Percentiles rank a stretch among this genome's conserved stretches.
phyloP scores from a whole-genome alignment of 2,113 vertebrate species.

The Corythornis madagascariensis region DNA sequence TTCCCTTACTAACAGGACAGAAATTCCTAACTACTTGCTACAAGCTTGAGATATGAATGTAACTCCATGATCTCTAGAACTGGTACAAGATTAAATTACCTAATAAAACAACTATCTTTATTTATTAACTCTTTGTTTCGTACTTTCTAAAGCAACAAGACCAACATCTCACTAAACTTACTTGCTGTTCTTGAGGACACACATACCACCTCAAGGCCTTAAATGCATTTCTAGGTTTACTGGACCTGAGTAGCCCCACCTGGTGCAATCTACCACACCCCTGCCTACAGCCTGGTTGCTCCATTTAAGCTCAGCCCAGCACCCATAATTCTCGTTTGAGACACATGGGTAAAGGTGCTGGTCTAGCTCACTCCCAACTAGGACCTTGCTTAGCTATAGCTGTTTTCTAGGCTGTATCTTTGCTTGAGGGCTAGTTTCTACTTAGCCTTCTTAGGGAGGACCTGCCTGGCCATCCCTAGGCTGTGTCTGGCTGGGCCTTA shows the following conservation, averaged over 20 bases:
- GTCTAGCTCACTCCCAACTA: too few relatives aligned
- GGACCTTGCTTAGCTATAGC: accelerated
- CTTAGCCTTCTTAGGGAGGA: not conserved
- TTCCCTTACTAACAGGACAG: not conserved
- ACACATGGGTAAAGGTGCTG: too few relatives aligned
- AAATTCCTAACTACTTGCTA: not conserved
- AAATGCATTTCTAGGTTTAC: not conserved
- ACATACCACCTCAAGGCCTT: accelerated
- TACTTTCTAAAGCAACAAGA: not conserved
- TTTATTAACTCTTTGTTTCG: not conserved
- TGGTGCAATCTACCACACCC: not conserved
- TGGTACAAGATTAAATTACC: not conserved
- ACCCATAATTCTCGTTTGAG: accelerated
- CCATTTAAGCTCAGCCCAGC: not conserved
- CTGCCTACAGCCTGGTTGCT: too few relatives aligned
- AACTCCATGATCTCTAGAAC: not conserved
- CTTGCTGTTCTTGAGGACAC: accelerated
- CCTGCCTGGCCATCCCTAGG: not conserved
- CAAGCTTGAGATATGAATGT: not conserved
- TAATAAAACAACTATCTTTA: accelerated
- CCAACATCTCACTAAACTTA: not conserved
- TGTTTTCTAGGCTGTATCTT: accelerated
- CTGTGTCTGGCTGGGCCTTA: not conserved
- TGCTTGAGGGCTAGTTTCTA: not conserved
- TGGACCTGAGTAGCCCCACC: not conserved